Base-by-base conservation (phyloP, 1,140 invertebrate genomes). In the Thaumetopoea pityocampa region DNA sequence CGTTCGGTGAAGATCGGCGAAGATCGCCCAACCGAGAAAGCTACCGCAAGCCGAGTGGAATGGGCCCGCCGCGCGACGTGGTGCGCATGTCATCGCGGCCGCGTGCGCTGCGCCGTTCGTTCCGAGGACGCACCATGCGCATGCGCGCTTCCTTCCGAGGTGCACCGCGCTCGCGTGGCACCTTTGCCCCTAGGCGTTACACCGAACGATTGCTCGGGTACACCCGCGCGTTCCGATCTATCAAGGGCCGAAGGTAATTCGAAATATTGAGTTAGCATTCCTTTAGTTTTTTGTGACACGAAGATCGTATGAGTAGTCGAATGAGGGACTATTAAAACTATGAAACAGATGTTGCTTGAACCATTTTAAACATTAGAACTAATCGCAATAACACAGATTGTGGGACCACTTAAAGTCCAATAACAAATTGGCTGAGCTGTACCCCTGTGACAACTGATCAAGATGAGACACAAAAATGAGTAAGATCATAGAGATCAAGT, bases 161-260 rank as follows among this genome's bases (percentile, higher is more conserved):
- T 46, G 67, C 78, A 5, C 61, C 67, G 33, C 74, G 82, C 50
- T 70, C 72, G 18, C 68, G 79, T 26, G 69, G 67, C 47, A 46
- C 77, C 26, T 80, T 80, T 59, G 36, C 62, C 50, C 50, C 72
- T 20, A 64, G 80, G 42, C 70, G 79, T 48, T 83, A 69, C 58
- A 55, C 51, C 30, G 77, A 79, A 23, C 57, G 77, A 45, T 60
- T 76, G 54, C 68, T 79, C 28, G 60, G 56, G 7, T 84, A 80
- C 60, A 68, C 68, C 42, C 74, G 74, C 27, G 67, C 67, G 16
- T 84, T 72, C 64, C 76, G 67, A 69, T 48, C 65, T 58, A 53
- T 76, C 51, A 83, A 81, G 50, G 64, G 65, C 38, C 66, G 74
- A 77, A 83, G 80, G 80, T 84, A 84, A 84, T 63, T 73, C 51